Base-by-base conservation (phyloP, 2,113 vertebrate genomes). In the Psittacara wagleri region DNA sequence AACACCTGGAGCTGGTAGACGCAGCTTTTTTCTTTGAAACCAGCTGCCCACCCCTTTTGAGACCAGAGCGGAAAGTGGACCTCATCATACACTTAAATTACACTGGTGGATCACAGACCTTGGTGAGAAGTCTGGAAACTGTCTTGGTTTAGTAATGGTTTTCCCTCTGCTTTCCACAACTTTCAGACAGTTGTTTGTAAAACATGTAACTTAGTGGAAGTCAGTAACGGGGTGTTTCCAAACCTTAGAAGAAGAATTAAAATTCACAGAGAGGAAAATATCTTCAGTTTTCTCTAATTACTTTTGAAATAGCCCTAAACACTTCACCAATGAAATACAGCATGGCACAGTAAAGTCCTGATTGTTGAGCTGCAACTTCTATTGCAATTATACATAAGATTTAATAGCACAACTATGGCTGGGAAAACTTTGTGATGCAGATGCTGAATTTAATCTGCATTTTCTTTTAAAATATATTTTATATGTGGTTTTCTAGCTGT, bases 81-180 rank as follows among this genome's bases (percentile, higher is more conserved):
- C 93, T 98, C 91, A 98, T 98, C 85, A 97, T 98, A 80, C 98
- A 98, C 64, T 97, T 98, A 92, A 98, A 97, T 61, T 98, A 98
- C 84, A 97, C 97, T 2, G 96, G 97, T 2, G 98, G 98, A 83
- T 98, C 98, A 27, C 98, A 98, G 94, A 97, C 74, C 4, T 95
- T 97, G 98, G 98, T 97, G 79, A 98, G 97, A 80, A 61, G 13
- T 24, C 39, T 64, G 41, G 86, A 49, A 77, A 84, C 9, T 61
- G 7, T 12, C 33, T 75, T 74, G 49, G 29, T 61, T 75, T 84
- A 61, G 22, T n/a, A 74, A 61, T 0, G 4, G 1, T 29, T 86
- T 91, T 83, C 78, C 17, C 37, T 95, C 86, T 74, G 48, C 13
- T 81, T 77, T 91, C 28, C 6, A 6, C 24, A 69, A 4, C 31